Conservation (phyloP, 2,113 vertebrate species). For the Dasyornis broadbenti region DNA sequence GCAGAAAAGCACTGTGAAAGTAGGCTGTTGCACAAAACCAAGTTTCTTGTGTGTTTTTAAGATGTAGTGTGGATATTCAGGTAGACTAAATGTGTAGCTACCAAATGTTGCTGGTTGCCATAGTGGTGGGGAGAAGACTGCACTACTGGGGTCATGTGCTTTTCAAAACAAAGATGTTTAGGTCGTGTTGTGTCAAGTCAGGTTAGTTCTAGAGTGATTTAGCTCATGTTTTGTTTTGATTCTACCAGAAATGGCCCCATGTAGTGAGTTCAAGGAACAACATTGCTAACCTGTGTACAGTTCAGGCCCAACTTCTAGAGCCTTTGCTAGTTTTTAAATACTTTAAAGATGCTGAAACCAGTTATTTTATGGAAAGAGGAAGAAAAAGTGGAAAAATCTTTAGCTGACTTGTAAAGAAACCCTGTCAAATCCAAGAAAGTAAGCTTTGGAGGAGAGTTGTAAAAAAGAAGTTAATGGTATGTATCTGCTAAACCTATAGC, state of each 20-base stretch:
- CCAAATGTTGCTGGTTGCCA: neutral
- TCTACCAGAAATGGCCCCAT: neutral
- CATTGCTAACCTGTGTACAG: neutral
- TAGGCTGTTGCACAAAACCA: neutral
- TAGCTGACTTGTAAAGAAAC: neutral
- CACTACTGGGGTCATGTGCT: rapidly evolving
- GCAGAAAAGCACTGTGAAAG: neutral
- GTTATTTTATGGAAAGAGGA: neutral
- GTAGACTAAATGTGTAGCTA: neutral
- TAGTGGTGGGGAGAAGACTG: neutral
- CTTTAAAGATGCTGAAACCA: neutral
- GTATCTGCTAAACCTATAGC: neutral
- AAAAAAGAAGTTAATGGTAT: neutral
- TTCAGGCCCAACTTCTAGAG: neutral
- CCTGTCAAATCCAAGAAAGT: neutral
- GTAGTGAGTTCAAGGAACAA: neutral
- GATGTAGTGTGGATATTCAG: neutral
- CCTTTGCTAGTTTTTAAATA: neutral
- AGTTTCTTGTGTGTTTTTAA: neutral
- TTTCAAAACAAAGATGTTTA: neutral
- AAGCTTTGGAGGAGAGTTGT: neutral
- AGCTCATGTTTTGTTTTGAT: neutral
- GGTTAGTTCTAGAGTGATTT: neutral
- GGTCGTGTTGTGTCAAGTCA: neutral
- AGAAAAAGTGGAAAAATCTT: neutral